Percentiles rank a stretch among this genome's conserved stretches.
Conservation (phyloP, 2,888 invertebrate genomes). For the Phania funesta region DNA sequence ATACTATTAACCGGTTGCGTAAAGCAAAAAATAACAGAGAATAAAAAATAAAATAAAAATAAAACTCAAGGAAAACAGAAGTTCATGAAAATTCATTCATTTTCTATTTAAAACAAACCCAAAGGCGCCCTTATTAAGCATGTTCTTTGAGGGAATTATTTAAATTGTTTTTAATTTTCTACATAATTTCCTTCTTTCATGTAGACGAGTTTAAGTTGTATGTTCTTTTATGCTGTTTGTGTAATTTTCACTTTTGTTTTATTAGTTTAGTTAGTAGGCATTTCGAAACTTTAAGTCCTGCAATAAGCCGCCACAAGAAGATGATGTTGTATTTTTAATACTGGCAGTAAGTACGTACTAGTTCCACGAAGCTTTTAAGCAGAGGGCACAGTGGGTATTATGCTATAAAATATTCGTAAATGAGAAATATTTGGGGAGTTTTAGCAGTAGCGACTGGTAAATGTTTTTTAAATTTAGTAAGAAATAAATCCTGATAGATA, state of each 20-base stretch:
- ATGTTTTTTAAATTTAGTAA: too few relatives aligned
- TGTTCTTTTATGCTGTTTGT: background rate
- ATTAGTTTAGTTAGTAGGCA: conserved; percentile 42
- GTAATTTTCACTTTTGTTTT: conserved; percentile 50
- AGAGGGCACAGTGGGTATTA: background rate
- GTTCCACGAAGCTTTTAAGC: conserved; percentile 18
- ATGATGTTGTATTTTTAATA: conserved; percentile 21
- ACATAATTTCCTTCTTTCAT: background rate
- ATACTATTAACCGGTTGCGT: conserved; percentile 30
- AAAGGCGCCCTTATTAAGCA: conserved; percentile 37
- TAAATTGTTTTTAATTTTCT: conserved; percentile 41
- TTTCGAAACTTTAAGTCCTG: conserved; percentile 47
- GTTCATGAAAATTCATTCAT: conserved; percentile 61
- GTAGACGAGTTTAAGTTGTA: conserved; percentile 2
- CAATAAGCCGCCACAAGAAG: conserved; percentile 55
- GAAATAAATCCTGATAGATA: too few relatives aligned
- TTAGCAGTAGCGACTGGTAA: too few relatives aligned
- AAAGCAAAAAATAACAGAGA: background rate
- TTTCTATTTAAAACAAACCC: conserved; percentile 48
- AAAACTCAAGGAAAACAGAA: conserved; percentile 33
- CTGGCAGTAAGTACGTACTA: background rate
- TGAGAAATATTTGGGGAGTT: too few relatives aligned
- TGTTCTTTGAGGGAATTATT: conserved; percentile 50
- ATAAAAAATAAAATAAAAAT: background rate
- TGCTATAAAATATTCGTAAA: too few relatives aligned